phyloP scores from a whole-genome alignment of 2,888 invertebrate species.

The Actias luna region DNA sequence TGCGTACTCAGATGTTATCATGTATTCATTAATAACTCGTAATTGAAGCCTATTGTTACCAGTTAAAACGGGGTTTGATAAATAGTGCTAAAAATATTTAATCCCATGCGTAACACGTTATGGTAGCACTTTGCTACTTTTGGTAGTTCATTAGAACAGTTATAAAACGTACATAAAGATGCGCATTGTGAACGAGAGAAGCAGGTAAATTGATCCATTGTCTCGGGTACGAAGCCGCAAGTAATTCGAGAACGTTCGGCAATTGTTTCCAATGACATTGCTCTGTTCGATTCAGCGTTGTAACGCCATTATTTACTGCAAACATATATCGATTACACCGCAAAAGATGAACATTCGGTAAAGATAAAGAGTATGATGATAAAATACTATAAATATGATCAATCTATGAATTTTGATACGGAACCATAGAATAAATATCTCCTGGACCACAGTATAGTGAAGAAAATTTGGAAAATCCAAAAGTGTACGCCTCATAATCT shows the following conservation, averaged over 20 bases:
- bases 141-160: background rate
- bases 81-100: background rate
- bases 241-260: slow-evolving; percentile 30
- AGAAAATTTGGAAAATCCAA: too few relatives aligned
- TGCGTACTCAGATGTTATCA: background rate
- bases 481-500: too few relatives aligned
- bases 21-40: background rate
- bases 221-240: slow-evolving; percentile 22
- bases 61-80: background rate
- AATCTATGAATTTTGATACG: background rate
- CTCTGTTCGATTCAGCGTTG: slow-evolving; percentile 13
- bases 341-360: background rate
- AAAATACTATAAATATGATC: background rate
- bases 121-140: background rate
- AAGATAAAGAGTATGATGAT: background rate
- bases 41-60: background rate
- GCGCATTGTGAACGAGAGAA: slow-evolving; percentile 15
- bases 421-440: background rate
- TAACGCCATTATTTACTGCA: slow-evolving; percentile 6
- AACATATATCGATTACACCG: background rate
- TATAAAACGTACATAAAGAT: background rate
- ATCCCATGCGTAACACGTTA: background rate
- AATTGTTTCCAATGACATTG: slow-evolving; percentile 24
- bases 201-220: slow-evolving; percentile 20
- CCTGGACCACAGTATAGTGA: background rate